Evolutionary conservation across 2,888 invertebrate species (phyloP), one percentile per base, ranked within the genome.

Genomic region (Caenorhabditis parvicauda): DNA sequence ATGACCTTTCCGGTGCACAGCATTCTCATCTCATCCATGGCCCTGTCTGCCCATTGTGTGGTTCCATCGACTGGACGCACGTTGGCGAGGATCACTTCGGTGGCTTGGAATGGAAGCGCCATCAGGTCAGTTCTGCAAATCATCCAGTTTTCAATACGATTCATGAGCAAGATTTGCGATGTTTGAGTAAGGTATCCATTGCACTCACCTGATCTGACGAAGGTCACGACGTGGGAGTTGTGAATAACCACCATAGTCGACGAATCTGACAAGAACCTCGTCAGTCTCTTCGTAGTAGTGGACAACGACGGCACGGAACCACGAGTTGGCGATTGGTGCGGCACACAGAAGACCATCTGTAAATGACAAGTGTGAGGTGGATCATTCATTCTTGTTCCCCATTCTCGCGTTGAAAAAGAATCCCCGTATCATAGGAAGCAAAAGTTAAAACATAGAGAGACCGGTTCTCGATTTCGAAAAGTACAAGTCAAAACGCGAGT

Each of bases 181-280:
- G 12, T 35, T 25, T 51, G 7, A n/a, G 21, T n/a, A n/a, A n/a
- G n/a, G n/a, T n/a, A n/a, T n/a, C n/a, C n/a, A n/a, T n/a, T n/a
- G n/a, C n/a, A 45, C 25, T 2, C 27, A 58, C 62, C 60, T 35
- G 73, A 98, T 93, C 85, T 95, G 93, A 81, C 91, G 88, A 81
- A 96, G 87, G 70, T 87, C 86, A 54, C 87, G 85, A 72, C 89
- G 88, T 74, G 88, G 87, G 53, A 93, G 87, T 58, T 87, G 87
- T 79, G 88, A 87, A 83, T 90, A 96, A 48, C 96, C 96, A 46
- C 98, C 98, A 79, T 91, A 92, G 85, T 98, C 98, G 48, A 96
- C 88, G 82, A 91, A 89, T 83, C 89, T 89, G 54, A 94, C 88
- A 67, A 91, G 87, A 73, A 90, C 89, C 39, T 87, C 87, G 56